Conservation (phyloP, 2,113 vertebrate genomes). For the Conger conger region DNA sequence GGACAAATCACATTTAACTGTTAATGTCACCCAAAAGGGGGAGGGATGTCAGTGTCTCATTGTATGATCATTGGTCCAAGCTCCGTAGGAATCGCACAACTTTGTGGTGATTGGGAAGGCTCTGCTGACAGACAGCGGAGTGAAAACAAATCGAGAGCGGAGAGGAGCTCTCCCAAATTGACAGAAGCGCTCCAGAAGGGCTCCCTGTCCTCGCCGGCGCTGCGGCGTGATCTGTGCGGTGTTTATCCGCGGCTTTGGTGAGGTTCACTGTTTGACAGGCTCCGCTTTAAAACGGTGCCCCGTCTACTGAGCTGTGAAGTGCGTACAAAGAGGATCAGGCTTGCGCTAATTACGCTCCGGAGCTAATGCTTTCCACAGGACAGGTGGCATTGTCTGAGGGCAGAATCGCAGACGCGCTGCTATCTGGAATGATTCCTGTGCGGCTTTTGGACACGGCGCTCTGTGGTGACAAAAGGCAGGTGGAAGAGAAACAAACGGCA, state of each 20-base stretch:
- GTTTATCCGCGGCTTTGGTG: not conserved
- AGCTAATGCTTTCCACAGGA: constrained; percentile 6
- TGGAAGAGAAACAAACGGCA: constrained; percentile 8
- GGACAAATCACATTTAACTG: not conserved
- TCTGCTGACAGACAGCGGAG: too few species aligned
- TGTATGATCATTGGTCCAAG: too few species aligned
- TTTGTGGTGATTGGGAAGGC: too few species aligned
- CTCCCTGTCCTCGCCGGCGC: too few species aligned
- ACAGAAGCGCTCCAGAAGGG: not conserved
- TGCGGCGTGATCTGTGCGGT: not conserved
- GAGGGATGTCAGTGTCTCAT: not conserved
- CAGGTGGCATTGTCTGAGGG: constrained; percentile 11
- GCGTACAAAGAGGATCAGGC: not conserved
- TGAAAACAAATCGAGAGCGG: too few species aligned
- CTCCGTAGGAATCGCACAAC: too few species aligned
- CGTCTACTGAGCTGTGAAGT: constrained; percentile 8
- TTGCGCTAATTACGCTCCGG: not conserved
- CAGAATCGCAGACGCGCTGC: not conserved
- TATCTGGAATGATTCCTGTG: not conserved
- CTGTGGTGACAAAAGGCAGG: not conserved
- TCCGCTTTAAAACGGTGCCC: not conserved
- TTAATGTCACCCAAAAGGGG: too few species aligned
- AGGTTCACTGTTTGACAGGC: not conserved
- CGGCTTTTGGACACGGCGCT: not conserved
- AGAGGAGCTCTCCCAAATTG: not conserved